Evolutionary conservation across 2,888 invertebrate species (phyloP), one percentile per base, ranked within the genome.

Genomic region (Ophioninae sp.): DNA sequence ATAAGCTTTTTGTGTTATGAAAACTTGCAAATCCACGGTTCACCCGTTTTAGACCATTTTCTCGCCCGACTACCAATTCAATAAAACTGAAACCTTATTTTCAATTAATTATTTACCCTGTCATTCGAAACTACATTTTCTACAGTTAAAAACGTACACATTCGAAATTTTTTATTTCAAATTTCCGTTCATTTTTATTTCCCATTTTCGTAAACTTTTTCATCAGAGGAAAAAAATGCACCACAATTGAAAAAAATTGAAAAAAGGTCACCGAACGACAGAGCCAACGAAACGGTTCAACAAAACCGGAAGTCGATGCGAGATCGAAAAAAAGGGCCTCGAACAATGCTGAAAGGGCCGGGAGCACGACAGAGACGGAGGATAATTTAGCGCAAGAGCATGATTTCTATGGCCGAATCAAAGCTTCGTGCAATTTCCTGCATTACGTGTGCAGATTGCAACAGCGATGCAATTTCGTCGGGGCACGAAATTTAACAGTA

Each of bases 371-470:
- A 41, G 63, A 84, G 69, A 77, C 79, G 69, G 68, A 82, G 71
- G 80, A 85, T 77, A 82, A 85, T 85, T 80, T 61, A 71, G 67
- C 59, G 82, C 64, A 74, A 59, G 59, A 63, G 79, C 64, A 22
- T 37, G 61, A 37, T 51, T 63, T 80, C 58, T 78, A 76, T 80
- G 80, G 76, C 58, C 78, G 84, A 88, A 86, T 86, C 87, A 83
- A 86, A 87, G 85, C 87, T 88, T 88, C 85, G 86, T 51, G 51
- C 85, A 87, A 88, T 88, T 88, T 88, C 88, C 88, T 87, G 87
- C 84, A 85, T 85, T 85, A 85, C 85, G 81, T 81, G 77, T 73
- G 79, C 63, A 58, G 44, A 73, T 83, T 74, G 67, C 73, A 71
- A 39, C 83, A 65, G 44, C 79, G 77, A 71, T 80, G 79, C 84